A percentile compares a stretch with the other conserved stretches of the same genome.
These are phyloP conservation scores for Laticauda laticaudata DNA, from an alignment of 2,113 vertebrate genomes.

Conservation along the genomic window DNA sequence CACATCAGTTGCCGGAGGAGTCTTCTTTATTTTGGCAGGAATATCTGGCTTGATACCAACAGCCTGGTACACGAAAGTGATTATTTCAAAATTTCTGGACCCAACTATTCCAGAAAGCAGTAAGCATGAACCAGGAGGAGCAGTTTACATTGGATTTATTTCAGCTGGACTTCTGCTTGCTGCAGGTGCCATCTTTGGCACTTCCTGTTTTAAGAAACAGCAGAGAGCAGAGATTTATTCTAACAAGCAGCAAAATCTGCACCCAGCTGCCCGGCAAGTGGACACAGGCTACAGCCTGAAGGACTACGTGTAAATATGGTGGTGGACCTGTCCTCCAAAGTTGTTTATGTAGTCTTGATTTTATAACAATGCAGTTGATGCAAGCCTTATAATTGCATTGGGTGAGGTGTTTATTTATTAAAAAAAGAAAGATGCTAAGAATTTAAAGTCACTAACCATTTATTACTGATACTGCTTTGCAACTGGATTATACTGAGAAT, in stretches of 20 bases:
- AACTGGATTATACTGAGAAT: not conserved
- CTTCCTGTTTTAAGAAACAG: conserved; percentile 80
- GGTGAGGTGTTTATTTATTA: not conserved
- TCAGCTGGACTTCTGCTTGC: conserved; percentile 84
- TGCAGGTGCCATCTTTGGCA: conserved; percentile 88
- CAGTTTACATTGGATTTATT: conserved; percentile 88
- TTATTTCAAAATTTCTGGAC: conserved; percentile 87
- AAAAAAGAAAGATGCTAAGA: conserved; percentile 5
- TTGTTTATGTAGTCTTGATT: conserved; percentile 21
- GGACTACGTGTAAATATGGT: conserved; percentile 85
- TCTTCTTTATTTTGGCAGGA: conserved; percentile 83
- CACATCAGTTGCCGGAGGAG: conserved; percentile 81
- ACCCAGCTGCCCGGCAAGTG: conserved; percentile 72
- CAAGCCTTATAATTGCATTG: conserved; percentile 19
- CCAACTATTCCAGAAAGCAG: conserved; percentile 84
- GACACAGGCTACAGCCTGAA: conserved; percentile 84
- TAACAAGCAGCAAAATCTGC: conserved; percentile 71
- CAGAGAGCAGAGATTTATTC: conserved; percentile 73
- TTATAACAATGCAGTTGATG: conserved; percentile 20
- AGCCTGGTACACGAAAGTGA: conserved; percentile 92
- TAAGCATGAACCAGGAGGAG: conserved; percentile 91
- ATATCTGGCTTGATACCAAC: conserved; percentile 85
- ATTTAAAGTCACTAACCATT: conserved; percentile 23
- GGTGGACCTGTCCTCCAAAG: conserved; percentile 2
- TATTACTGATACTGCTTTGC: conserved; percentile 28